Conservation (phyloP, 1,140 invertebrate species). For the Ceratina calcarata region DNA sequence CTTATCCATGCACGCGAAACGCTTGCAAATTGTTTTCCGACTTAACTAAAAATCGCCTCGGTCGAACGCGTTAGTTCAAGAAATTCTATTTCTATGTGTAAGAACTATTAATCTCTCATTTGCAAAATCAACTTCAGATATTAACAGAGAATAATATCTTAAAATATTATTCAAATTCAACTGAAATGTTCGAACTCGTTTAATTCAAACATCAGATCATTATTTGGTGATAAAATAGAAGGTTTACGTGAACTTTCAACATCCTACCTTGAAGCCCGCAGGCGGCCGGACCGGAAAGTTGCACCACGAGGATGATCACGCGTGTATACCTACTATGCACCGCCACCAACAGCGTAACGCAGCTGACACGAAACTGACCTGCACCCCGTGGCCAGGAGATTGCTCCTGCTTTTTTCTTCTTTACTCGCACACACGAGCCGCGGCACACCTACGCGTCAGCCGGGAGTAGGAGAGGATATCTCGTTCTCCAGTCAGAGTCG, state of each 20-base stretch:
- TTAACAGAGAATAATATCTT: no score
- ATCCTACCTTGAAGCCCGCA: not conserved
- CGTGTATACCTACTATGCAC: conserved; percentile 28
- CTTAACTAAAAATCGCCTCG: not conserved
- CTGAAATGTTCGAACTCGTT: no score
- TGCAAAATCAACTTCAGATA: no score
- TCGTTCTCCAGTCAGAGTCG: not conserved
- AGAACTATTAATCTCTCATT: no score
- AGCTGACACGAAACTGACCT: conserved; percentile 70
- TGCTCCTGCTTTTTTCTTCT: conserved; percentile 49
- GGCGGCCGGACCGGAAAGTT: no score
- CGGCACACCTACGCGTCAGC: conserved; percentile 6
- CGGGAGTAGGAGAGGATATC: not conserved
- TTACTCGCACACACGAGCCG: conserved; percentile 16
- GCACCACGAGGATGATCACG: conserved; percentile 29
- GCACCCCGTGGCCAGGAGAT: conserved; percentile 48
- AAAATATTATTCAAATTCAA: no score
- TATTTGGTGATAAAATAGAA: no score
- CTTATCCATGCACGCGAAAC: conserved; percentile 48
- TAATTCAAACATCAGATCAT: no score
- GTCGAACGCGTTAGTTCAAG: not conserved
- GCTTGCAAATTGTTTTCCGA: conserved; percentile 38
- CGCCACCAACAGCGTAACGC: conserved; percentile 50
- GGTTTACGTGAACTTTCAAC: no score
- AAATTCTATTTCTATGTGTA: no score